Base-by-base conservation (phyloP, 2,113 vertebrate genomes). In the Phylloscopus whistleri region DNA sequence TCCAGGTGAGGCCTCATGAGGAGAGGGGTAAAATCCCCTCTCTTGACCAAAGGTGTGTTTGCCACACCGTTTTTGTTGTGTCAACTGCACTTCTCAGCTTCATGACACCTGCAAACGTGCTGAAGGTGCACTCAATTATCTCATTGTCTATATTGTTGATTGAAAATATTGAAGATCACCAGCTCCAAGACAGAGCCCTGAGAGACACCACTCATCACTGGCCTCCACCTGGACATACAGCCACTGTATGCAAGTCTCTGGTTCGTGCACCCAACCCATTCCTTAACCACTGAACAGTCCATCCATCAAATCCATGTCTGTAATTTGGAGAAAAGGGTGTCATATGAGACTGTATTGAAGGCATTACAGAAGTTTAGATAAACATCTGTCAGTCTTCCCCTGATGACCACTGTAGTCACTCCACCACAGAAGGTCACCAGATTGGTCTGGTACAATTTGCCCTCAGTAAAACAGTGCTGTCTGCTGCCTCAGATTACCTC, bases 181-280 rank as follows among this genome's bases (percentile, higher is more conserved):
- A 18, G 18, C 37, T 26, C 12, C 22, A 44, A 43, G 51, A 43
- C 17, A 35, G 43, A 73, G 18, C 6, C 13, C 19, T 44, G 37
- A 74, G 33, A 28, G 15, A 59, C 28, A 33, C 6, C 16, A 44
- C 52, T 59, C 28, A 31, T 28, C 33, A 44, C 19, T 0, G 0
- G 16, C 51, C 22, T 51, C 18, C 51, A 66, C 37, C 31, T 43
- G 31, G 17, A 58, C 43, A 12, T 0, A 58, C 31, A 80, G 27
- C 18, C 27, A 44, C 9, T 37, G 27, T 24, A 31, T 27, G 33
- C 22, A 52, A 7, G 16, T 43, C 35, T 43, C 13, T 28, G 20
- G 30, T 23, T 41, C 0, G 0, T 43, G 35, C 31, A 52, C 26
- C 15, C 19, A 59, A 12, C 7, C 44, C 28, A 41, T 21, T 80